phyloP scores from a whole-genome alignment of 2,888 invertebrate species.

The Opisthograptis luteolata region DNA sequence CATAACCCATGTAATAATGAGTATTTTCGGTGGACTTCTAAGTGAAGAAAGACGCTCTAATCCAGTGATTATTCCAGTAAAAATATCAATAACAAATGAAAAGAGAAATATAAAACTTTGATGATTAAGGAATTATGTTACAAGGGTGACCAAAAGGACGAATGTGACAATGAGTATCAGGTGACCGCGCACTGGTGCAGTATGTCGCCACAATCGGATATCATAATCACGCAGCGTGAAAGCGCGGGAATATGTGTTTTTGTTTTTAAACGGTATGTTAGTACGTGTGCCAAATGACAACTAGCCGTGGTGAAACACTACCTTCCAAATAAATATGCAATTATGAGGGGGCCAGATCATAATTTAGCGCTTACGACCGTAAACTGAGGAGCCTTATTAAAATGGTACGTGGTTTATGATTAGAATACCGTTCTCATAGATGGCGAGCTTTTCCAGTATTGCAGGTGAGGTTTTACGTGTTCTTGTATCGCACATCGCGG shows the following conservation, averaged over 20 bases:
- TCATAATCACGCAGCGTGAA: constrained; percentile 73
- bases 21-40: too few relatives aligned
- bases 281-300: constrained; percentile 77
- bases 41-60: not conserved
- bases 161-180: constrained; percentile 49
- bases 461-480: constrained; percentile 74
- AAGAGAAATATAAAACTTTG: too few relatives aligned
- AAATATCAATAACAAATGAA: too few relatives aligned
- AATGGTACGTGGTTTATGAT: constrained; percentile 54
- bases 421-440: constrained; percentile 80
- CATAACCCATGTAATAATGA: too few relatives aligned
- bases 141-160: constrained; percentile 36
- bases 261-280: constrained; percentile 67
- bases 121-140: not conserved
- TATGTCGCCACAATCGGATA: constrained; percentile 68
- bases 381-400: constrained; percentile 52
- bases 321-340: constrained; percentile 50
- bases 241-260: constrained; percentile 71
- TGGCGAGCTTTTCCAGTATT: constrained; percentile 80
- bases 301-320: constrained; percentile 69
- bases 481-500: constrained; percentile 75
- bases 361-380: constrained; percentile 59
- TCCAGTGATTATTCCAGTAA: not conserved
- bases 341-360: constrained; percentile 17
- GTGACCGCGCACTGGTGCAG: constrained; percentile 50